phyloP scores from a whole-genome alignment of 2,797 vertebrate genomes.

The Harpagifer antarcticus region DNA sequence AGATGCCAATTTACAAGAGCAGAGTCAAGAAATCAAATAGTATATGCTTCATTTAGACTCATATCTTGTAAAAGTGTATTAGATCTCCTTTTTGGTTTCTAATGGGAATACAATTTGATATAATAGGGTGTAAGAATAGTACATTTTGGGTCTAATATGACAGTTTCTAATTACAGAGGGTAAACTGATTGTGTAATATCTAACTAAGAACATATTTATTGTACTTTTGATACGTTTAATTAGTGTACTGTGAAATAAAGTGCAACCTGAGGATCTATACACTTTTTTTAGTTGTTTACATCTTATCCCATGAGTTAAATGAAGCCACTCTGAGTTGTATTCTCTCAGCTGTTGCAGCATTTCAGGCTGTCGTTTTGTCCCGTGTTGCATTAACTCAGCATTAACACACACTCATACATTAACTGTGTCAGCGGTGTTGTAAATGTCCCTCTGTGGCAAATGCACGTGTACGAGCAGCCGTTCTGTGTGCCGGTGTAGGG shows the following conservation, averaged over 20 bases:
- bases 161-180: too few species aligned
- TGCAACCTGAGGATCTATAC: background rate
- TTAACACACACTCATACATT: conserved; percentile 87
- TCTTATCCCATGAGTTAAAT: conserved; percentile 13
- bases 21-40: background rate
- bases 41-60: too few species aligned
- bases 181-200: too few species aligned
- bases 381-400: conserved; percentile 82
- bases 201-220: too few species aligned
- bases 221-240: too few species aligned
- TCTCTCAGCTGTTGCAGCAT: conserved; percentile 28
- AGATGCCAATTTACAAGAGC: background rate
- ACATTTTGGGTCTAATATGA: too few species aligned
- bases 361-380: conserved; percentile 69
- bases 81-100: too few species aligned
- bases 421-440: conserved; percentile 76
- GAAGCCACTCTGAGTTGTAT: conserved; percentile 17
- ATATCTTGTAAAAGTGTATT: too few species aligned
- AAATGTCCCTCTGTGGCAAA: conserved; percentile 68
- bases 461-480: conserved; percentile 70
- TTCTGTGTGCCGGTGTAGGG: conserved; percentile 58
- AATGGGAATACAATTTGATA: too few species aligned
- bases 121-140: too few species aligned
- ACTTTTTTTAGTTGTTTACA: conserved; percentile 3
- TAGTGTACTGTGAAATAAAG: too few species aligned